Evolutionary conservation across 2,113 vertebrate genomes (phyloP).

Genomic region (Naja naja): DNA sequence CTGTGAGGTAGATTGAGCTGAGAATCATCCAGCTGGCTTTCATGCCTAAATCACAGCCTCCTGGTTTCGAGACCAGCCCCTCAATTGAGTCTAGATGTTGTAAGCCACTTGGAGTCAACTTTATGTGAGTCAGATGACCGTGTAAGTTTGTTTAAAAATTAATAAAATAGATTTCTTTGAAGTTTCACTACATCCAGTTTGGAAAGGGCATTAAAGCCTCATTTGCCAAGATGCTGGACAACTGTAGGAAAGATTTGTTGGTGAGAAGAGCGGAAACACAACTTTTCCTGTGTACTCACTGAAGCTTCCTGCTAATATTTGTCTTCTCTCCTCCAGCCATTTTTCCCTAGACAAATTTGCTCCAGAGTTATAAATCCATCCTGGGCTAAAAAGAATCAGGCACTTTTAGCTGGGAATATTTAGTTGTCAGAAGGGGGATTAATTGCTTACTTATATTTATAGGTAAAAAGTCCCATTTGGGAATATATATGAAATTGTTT

Average conservation of each 20-base stretch:
- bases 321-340: not conserved
- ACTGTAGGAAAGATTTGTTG: not conserved
- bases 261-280: too few species aligned
- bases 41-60: not conserved
- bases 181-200: not conserved
- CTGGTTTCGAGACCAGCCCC: not conserved
- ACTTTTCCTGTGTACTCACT: not conserved
- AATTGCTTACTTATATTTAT: not conserved
- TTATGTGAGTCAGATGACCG: not conserved
- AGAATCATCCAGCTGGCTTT: not conserved
- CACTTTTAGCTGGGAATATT: not conserved
- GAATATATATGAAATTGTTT: not conserved
- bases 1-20: not conserved
- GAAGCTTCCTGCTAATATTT: not conserved
- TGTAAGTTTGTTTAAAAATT: not conserved
- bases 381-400: too few species aligned
- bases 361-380: not conserved
- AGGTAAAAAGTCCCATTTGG: not conserved
- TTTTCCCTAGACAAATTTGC: not conserved
- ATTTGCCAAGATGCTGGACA: not conserved
- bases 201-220: not conserved
- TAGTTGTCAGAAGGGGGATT: not conserved
- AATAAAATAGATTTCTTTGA: not conserved
- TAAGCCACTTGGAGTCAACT: not conserved
- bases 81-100: not conserved